phyloP scores from a whole-genome alignment of 2,888 invertebrate species.

The Hesperia comma region DNA sequence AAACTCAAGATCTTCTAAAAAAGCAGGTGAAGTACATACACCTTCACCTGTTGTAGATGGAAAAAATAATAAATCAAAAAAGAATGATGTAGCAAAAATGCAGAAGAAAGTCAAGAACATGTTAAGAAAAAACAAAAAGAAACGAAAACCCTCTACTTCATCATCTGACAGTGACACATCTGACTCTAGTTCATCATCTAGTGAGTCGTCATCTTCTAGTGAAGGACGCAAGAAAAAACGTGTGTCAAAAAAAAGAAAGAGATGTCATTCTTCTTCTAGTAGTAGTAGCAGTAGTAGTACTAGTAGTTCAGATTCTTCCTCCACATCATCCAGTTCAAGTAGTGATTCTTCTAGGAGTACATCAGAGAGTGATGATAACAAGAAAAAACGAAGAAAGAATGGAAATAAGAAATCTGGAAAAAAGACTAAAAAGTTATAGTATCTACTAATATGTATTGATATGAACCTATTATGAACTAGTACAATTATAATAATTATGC shows the following conservation, averaged over 20 bases:
- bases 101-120: conserved; percentile 37
- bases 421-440: conserved; percentile 49
- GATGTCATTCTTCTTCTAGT: conserved; percentile 65
- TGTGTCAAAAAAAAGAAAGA: conserved; percentile 56
- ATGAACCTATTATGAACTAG: conserved; percentile 3
- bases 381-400: conserved; percentile 55
- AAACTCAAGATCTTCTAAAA: conserved; percentile 34
- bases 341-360: conserved; percentile 50
- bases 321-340: conserved; percentile 61
- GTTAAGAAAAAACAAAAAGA: conserved; percentile 44
- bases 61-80: conserved; percentile 45
- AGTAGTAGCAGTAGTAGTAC: conserved; percentile 62
- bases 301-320: conserved; percentile 57
- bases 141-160: conserved; percentile 68
- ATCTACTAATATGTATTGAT: conserved; percentile 2
- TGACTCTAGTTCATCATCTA: conserved; percentile 65
- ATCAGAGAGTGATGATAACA: conserved; percentile 40
- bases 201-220: conserved; percentile 69
- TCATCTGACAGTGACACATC: conserved; percentile 67
- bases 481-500: conserved; percentile 2
- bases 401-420: conserved; percentile 52
- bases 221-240: conserved; percentile 63
- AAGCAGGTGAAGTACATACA: conserved; percentile 42
- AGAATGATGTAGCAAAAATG: conserved; percentile 43
- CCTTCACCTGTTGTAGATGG: conserved; percentile 45